Percentiles rank a stretch among this genome's conserved stretches.
Conservation (phyloP, 2,797 vertebrate genomes). For the Trachurus trachurus region DNA sequence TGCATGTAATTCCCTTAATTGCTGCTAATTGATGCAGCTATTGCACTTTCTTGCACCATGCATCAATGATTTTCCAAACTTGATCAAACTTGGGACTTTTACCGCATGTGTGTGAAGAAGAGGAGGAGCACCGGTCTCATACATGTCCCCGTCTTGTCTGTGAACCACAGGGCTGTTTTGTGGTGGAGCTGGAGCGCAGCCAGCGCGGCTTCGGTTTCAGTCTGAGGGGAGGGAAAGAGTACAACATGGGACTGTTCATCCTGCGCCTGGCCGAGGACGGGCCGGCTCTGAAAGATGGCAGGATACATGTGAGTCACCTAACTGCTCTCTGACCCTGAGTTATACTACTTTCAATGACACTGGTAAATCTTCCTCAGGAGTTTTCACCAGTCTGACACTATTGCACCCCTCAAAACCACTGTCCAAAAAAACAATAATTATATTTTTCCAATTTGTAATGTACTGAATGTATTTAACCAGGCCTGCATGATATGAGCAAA, state of each 20-base stretch:
- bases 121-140: neutral
- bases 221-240: slow-evolving; percentile 97
- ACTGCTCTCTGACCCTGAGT: slow-evolving; percentile 14
- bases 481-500: too few species aligned
- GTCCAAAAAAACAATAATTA: neutral
- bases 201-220: slow-evolving; percentile 97
- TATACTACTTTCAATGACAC: neutral
- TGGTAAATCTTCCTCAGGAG: neutral
- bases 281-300: slow-evolving; percentile 93
- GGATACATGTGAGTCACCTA: slow-evolving; percentile 91
- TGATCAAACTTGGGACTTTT: neutral
- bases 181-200: slow-evolving; percentile 95
- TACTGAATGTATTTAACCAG: too few species aligned
- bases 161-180: slow-evolving; percentile 88
- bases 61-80: neutral
- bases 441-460: too few species aligned
- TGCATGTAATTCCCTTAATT: too few species aligned
- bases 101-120: neutral
- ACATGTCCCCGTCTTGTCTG: slow-evolving; percentile 9
- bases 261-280: slow-evolving; percentile 96
- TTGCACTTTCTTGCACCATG: neutral
- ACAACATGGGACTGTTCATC: slow-evolving; percentile 99
- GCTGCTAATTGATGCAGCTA: too few species aligned
- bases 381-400: neutral
- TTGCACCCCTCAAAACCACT: neutral